A percentile compares a stretch with the other conserved stretches of the same genome.
Evolutionary conservation across 2,113 vertebrate genomes (phyloP).

Genomic region (human (Homo sapiens)): GRCh38 chr20:32527001-32527500

Average conservation of each 20-base stretch:
- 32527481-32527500: neutral
- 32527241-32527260: neutral
- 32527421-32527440: neutral
- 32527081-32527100: neutral
- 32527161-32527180: neutral
- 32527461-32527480: neutral
- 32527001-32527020: accelerated
- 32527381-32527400: conserved; percentile 10
- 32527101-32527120: neutral
- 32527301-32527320: neutral
- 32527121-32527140: neutral
- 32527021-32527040: neutral
- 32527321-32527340: neutral
- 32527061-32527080: neutral
- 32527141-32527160: neutral
- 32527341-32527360: neutral
- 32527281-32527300: neutral
- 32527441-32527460: neutral
- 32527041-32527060: neutral
- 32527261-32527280: neutral
- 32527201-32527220: conserved; percentile 2
- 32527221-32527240: neutral
- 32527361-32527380: neutral
- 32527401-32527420: neutral
- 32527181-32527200: neutral